Evolutionary conservation across 2,888 invertebrate species (phyloP).

Genomic region (Pandemis heparana): DNA sequence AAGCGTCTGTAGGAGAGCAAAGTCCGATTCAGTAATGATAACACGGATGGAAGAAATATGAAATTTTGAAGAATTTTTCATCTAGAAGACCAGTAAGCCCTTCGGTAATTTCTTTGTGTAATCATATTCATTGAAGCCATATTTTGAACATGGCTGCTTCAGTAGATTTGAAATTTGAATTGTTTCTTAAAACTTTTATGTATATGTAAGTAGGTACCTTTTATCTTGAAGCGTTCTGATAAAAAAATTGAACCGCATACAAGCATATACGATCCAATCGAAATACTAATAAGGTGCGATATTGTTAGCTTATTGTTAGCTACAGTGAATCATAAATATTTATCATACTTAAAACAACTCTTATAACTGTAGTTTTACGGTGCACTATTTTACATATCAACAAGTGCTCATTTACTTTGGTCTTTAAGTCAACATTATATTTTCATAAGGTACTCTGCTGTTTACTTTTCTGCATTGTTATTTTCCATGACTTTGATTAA

Average conservation of each 20-base stretch:
- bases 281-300: constrained; percentile 11
- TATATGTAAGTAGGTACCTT: too few species aligned
- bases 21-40: constrained; percentile 23
- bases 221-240: not conserved
- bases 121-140: too few species aligned
- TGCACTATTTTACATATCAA: constrained; percentile 6
- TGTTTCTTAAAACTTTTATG: too few species aligned
- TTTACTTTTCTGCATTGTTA: constrained; percentile 31
- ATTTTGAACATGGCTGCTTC: too few species aligned
- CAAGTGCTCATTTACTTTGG: constrained; percentile 21
- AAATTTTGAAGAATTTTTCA: not conserved
- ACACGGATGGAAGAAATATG: not conserved
- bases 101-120: not conserved
- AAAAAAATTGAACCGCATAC: not conserved
- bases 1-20: not conserved
- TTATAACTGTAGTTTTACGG: not conserved
- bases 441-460: constrained; percentile 30
- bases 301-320: constrained; percentile 7
- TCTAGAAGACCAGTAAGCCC: not conserved
- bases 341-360: not conserved
- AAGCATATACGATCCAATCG: constrained; percentile 5
- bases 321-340: not conserved
- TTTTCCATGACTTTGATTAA: constrained; percentile 38
- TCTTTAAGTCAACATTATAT: constrained; percentile 21
- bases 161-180: not conserved